Base-by-base conservation (phyloP, 2,113 vertebrate genomes). In the Sturnus vulgaris region DNA sequence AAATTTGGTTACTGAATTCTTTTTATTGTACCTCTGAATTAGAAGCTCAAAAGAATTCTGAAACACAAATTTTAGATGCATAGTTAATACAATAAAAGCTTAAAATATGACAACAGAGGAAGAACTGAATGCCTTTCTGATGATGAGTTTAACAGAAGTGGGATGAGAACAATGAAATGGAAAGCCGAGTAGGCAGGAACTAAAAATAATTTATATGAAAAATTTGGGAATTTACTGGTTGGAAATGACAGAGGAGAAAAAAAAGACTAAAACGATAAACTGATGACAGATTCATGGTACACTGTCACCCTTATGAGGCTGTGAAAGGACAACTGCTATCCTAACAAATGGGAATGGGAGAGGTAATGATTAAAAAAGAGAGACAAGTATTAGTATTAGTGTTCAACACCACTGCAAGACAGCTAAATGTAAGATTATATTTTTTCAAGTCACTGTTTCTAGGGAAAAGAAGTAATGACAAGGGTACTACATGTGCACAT, bases 101-200 rank as follows among this genome's bases (percentile, higher is more conserved):
- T 76, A 86, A 88, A 92, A 94, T 86, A 92, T 11, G 89, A 64
- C 30, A 94, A 72, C 35, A 84, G 8, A 87, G 37, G 65, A 89
- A 79, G 46, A 95, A 81, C 10, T 73, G 52, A 95, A 84, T 75
- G 65, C 35, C 28, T 83, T 94, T 68, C 81, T 89, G 72, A 91
- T 87, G 73, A 79, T 15, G 28, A 8, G 52, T 92, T 90, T 88
- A 93, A 70, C 70, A 97, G 21, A 88, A 93, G 68, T 93, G 30
- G 39, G 68, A 95, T 73, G 82, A 93, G 71, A 97, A 96, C 80
- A 95, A 95, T 93, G 73, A 52, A 93, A 53, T 70, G 8, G 86
- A 92, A 97, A 94, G 33, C 24, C 56, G 86, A 50, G 95, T 77
- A 96, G 79, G 90, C 76, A 81, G 86, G 27, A 90, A 73, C 80